phyloP scores from a whole-genome alignment of 1,140 invertebrate species.

The Aphidius ervi region DNA sequence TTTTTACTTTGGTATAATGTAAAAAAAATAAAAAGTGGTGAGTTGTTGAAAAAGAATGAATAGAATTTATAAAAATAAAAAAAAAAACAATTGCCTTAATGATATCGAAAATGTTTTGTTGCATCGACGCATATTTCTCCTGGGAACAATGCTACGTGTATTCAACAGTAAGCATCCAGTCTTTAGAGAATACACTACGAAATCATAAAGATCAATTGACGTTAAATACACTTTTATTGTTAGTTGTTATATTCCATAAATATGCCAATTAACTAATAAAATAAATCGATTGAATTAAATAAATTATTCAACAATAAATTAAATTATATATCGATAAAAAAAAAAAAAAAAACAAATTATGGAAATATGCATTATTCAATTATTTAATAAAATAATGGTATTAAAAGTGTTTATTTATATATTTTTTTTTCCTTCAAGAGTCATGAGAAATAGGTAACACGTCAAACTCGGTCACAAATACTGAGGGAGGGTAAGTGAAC shows the following conservation, averaged over 20 bases:
- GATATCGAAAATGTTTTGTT: conserved; percentile 22
- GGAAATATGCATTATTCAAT: no score
- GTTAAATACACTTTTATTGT: conserved; percentile 8
- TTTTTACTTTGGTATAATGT: no score
- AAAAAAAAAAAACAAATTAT: no score
- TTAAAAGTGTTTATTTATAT: no score
- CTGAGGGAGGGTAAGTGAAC: neutral
- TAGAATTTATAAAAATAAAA: conserved; percentile 14
- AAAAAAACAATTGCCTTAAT: conserved; percentile 13
- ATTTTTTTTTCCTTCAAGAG: neutral
- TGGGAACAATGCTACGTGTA: conserved; percentile 25
- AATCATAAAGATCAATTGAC: conserved; percentile 24
- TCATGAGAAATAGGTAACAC: conserved; percentile 6
- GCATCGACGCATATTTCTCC: conserved; percentile 37
- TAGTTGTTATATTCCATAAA: no score
- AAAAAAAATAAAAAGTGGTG: conserved; percentile 5
- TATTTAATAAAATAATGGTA: no score
- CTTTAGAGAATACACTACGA: conserved; percentile 19
- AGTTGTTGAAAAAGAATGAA: conserved; percentile 10
- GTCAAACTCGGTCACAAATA: conserved; percentile 11
- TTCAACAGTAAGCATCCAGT: conserved; percentile 21
- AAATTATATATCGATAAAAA: no score
- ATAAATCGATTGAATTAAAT: no score
- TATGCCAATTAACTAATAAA: no score
- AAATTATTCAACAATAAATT: no score